Conservation (phyloP, 2,888 invertebrate species). For the Sinohyriopsis cumingii region DNA sequence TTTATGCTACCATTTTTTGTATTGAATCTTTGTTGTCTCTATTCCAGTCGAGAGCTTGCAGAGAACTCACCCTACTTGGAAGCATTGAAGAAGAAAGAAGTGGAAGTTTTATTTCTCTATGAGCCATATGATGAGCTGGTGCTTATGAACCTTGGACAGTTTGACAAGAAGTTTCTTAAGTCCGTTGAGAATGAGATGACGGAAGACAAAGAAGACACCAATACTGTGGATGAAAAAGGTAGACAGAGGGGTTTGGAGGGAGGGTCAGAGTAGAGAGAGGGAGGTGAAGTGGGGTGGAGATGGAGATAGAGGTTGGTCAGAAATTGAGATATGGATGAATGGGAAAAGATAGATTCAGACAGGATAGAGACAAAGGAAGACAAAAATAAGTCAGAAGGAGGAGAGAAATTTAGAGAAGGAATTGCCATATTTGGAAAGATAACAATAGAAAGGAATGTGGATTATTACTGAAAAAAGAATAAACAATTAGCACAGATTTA, state of each 20-base stretch:
- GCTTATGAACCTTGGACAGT: conserved; percentile 89
- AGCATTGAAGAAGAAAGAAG: conserved; percentile 87
- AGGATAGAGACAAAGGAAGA: too few species aligned
- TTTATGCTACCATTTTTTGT: too few species aligned
- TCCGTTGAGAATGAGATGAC: conserved; percentile 96
- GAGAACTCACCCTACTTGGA: conserved; percentile 97
- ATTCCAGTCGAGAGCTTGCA: conserved; percentile 87
- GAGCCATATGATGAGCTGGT: conserved; percentile 98
- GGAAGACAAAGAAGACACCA: conserved; percentile 75
- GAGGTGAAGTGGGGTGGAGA: conserved; percentile 4
- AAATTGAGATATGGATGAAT: not conserved
- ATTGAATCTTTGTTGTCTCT: not conserved
- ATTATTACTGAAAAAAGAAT: too few species aligned
- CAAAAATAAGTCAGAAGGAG: too few species aligned
- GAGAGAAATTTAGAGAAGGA: too few species aligned
- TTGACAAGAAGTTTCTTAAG: conserved; percentile 82
- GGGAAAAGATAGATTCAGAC: too few species aligned
- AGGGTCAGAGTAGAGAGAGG: too few species aligned
- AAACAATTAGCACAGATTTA: too few species aligned
- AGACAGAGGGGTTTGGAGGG: not conserved
- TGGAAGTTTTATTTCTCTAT: conserved; percentile 95
- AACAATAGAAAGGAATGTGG: too few species aligned
- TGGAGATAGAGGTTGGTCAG: not conserved
- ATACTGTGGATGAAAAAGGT: conserved; percentile 60
- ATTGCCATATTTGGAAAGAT: too few species aligned